phyloP scores from a whole-genome alignment of 2,113 vertebrate species.

The Pyxicephalus adspersus region DNA sequence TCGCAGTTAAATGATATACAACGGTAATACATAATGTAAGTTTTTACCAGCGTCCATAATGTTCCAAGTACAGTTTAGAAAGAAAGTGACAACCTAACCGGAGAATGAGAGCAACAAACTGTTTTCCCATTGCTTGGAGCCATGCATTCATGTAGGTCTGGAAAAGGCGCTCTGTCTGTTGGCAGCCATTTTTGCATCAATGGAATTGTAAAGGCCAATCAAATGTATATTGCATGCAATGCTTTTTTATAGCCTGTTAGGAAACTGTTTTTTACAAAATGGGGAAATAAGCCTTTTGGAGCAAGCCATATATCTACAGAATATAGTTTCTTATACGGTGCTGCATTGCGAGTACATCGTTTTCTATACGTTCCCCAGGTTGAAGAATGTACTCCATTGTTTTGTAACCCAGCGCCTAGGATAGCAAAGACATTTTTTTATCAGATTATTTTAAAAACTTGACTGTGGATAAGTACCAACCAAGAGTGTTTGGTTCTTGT shows the following conservation, averaged over 20 bases:
- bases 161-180: not conserved
- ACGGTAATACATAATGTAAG: too few species aligned
- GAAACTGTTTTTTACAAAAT: not conserved
- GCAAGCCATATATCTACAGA: slow-evolving; percentile 57
- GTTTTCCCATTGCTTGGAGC: not conserved
- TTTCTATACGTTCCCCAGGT: slow-evolving; percentile 25
- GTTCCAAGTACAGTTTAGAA: too few species aligned
- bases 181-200: not conserved
- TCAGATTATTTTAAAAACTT: not conserved
- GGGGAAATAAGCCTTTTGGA: slow-evolving; percentile 38
- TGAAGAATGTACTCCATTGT: slow-evolving; percentile 44
- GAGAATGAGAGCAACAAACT: not conserved
- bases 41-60: too few species aligned
- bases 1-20: not conserved
- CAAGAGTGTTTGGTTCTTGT: not conserved
- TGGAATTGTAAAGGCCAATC: not conserved
- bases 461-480: not conserved
- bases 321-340: slow-evolving; percentile 48
- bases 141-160: not conserved
- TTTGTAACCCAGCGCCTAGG: slow-evolving; percentile 13
- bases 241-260: slow-evolving; percentile 4
- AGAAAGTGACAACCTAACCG: not conserved
- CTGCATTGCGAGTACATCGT: not conserved
- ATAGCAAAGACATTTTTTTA: not conserved
- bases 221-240: slow-evolving; percentile 20